A percentile compares a stretch with the other conserved stretches of the same genome.
phyloP scores from a whole-genome alignment of 2,888 invertebrate genomes.

The Agonum fuliginosum region DNA sequence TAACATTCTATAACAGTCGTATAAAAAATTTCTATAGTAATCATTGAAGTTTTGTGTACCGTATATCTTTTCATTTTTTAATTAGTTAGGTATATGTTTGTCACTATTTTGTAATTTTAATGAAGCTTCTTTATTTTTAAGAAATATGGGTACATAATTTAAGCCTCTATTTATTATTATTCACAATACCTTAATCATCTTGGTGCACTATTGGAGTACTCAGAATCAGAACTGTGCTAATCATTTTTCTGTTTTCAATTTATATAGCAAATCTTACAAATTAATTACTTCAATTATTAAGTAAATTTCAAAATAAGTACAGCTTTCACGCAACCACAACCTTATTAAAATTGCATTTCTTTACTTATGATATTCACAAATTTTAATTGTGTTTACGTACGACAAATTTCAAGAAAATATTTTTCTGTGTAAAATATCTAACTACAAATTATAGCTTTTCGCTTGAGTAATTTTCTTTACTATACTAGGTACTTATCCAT shows the following conservation, averaged over 20 bases:
- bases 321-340: background rate
- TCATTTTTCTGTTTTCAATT: background rate
- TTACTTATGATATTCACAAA: background rate
- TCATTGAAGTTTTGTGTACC: too few relatives aligned
- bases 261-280: constrained; percentile 8
- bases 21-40: too few relatives aligned
- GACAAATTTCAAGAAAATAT: background rate
- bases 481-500: too few relatives aligned
- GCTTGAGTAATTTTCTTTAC: too few relatives aligned
- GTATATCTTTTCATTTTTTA: too few relatives aligned
- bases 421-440: background rate
- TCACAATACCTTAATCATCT: background rate
- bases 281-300: background rate
- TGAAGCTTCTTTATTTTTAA: too few relatives aligned
- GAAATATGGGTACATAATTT: too few relatives aligned
- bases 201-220: background rate
- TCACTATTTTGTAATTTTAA: too few relatives aligned
- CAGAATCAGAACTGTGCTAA: background rate
- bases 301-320: constrained; percentile 10
- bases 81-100: too few relatives aligned
- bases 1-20: too few relatives aligned
- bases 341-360: background rate
- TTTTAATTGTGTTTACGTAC: background rate
- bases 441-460: too few relatives aligned
- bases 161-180: too few relatives aligned